Conservation (phyloP, 2,888 invertebrate genomes). For the Trichopria drosophilae region DNA sequence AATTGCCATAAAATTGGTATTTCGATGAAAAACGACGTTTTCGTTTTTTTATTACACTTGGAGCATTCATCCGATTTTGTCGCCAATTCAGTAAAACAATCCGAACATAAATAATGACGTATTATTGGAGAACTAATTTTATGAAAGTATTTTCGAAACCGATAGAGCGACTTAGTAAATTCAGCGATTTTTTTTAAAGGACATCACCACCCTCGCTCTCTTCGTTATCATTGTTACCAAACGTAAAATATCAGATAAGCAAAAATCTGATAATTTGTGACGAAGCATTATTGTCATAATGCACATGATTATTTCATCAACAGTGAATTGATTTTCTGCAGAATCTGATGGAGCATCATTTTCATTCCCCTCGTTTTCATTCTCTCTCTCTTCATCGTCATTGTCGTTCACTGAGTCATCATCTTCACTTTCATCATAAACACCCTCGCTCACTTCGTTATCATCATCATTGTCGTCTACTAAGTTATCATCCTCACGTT, state of each 20-base stretch:
- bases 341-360: not conserved
- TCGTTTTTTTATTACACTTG: not conserved
- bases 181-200: too few relatives aligned
- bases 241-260: too few relatives aligned
- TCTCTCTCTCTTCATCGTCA: not conserved
- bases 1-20: slow-evolving; percentile 11
- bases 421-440: slow-evolving; percentile 3
- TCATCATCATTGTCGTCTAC: not conserved
- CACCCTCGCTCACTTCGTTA: too few relatives aligned
- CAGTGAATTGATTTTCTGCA: too few relatives aligned
- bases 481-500: not conserved
- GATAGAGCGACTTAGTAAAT: too few relatives aligned
- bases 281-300: too few relatives aligned
- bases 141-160: slow-evolving; percentile 2
- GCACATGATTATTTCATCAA: too few relatives aligned
- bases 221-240: too few relatives aligned
- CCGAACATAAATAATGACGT: slow-evolving; percentile 10
- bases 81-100: too few relatives aligned
- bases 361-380: not conserved
- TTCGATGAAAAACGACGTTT: slow-evolving; percentile 11
- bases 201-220: too few relatives aligned
- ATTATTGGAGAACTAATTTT: not conserved
- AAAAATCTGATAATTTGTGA: too few relatives aligned
- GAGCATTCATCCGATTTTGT: too few relatives aligned
- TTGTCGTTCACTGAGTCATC: not conserved